Conservation (phyloP, 2,888 invertebrate genomes). For the Pandemis heparana region DNA sequence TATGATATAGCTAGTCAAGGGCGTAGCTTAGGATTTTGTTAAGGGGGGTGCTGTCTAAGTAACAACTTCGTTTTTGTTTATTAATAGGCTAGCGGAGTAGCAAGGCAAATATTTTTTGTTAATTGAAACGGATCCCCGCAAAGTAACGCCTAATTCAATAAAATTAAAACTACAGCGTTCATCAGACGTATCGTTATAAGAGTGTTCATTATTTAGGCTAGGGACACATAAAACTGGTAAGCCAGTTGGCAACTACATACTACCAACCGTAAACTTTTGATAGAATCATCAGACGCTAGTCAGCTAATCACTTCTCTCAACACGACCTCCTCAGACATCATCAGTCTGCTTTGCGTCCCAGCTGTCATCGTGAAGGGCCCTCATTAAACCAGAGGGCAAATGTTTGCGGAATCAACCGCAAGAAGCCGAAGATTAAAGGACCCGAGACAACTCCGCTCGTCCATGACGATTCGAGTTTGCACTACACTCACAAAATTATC, state of each 20-base stretch:
- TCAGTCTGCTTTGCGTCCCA: background rate
- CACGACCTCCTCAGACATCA: background rate
- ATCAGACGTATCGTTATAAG: no score
- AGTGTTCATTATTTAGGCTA: no score
- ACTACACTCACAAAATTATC: slow-evolving; percentile 41
- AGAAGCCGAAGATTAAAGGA: slow-evolving; percentile 32
- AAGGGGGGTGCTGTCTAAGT: no score
- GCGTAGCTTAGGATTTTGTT: no score
- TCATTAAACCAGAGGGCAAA: slow-evolving; percentile 29
- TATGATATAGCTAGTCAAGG: no score
- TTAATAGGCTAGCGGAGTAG: no score
- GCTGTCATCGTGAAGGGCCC: slow-evolving; percentile 1
- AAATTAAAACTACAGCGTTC: no score
- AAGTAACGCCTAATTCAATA: no score
- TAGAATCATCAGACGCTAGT: background rate
- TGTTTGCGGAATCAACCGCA: slow-evolving; percentile 27
- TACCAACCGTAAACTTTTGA: background rate
- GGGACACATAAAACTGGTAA: background rate
- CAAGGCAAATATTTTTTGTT: no score
- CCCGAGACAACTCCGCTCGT: slow-evolving; percentile 1
- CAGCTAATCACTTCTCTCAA: background rate
- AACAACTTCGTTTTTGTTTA: no score
- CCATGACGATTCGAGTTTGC: slow-evolving; percentile 17
- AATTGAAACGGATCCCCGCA: no score
- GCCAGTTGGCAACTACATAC: background rate